A percentile compares a stretch with the other conserved stretches of the same genome.
Evolutionary conservation across 2,113 vertebrate genomes (phyloP).

Genomic region (Labeo rohita): DNA sequence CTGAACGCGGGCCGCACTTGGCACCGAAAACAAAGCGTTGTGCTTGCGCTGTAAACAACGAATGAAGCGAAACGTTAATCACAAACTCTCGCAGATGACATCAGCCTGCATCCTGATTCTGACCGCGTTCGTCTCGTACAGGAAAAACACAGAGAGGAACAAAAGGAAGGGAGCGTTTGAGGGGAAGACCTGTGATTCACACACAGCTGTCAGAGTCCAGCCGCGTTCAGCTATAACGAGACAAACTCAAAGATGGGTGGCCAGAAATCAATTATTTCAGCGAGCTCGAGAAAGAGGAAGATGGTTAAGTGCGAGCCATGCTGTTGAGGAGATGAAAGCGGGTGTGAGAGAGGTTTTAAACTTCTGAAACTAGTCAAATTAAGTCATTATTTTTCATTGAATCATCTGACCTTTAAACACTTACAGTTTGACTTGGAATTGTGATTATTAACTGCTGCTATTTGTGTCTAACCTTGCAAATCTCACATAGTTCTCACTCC

Average conservation of each 20-base stretch:
- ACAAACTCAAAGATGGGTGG: not conserved
- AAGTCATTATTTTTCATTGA: not conserved
- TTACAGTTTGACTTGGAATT: not conserved
- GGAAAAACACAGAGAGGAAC: not conserved
- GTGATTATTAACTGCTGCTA: not conserved
- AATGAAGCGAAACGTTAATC: not conserved
- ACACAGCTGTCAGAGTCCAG: not conserved
- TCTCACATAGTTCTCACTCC: not conserved
- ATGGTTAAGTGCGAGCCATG: not conserved
- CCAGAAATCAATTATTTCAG: not conserved
- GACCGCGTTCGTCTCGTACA: not conserved
- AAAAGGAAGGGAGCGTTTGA: not conserved
- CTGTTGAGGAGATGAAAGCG: not conserved
- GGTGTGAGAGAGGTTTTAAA: not conserved
- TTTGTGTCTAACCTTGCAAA: not conserved
- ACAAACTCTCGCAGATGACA: not conserved
- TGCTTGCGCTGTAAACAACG: not conserved
- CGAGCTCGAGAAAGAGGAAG: not conserved
- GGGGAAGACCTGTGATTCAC: constrained; percentile 21
- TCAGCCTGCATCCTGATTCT: not conserved
- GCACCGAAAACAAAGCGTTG: constrained; percentile 3
- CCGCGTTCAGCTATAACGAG: not conserved
- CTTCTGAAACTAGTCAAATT: not conserved
- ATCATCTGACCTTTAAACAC: not conserved
- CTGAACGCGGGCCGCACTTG: not conserved